Evolutionary conservation across 2,113 vertebrate genomes (phyloP).

Genomic region (Bucco capensis): DNA sequence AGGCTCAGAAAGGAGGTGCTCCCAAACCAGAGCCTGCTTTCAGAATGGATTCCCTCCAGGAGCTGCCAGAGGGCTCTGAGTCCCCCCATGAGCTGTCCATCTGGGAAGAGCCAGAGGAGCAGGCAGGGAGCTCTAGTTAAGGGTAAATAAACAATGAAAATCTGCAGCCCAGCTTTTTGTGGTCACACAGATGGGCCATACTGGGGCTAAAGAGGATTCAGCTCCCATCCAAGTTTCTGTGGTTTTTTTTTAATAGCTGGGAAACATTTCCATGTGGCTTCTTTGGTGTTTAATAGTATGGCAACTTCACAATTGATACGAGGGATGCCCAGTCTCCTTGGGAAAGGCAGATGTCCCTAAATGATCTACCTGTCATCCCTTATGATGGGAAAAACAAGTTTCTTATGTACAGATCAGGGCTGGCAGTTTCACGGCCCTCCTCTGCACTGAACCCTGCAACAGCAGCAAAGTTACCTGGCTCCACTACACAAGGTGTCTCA

Average conservation of each 20-base stretch:
- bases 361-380: not conserved
- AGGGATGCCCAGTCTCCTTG: fast-evolving
- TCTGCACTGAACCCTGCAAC: not conserved
- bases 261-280: not conserved
- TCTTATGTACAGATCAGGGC: not conserved
- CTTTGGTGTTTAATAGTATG: not conserved
- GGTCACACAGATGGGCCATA: not conserved
- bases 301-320: not conserved
- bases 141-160: not conserved
- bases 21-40: not conserved
- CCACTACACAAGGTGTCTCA: not conserved
- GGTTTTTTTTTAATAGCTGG: not conserved
- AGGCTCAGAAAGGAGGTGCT: not conserved
- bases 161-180: not conserved
- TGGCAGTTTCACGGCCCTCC: not conserved
- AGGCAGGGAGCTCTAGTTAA: not conserved
- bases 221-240: not conserved
- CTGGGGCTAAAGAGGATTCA: not conserved
- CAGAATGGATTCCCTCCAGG: not conserved
- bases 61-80: not conserved
- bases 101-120: not conserved
- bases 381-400: fast-evolving
- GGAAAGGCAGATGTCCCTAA: not conserved
- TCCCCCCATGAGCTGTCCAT: fast-evolving
- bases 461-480: not conserved